Percentiles rank a stretch among this genome's conserved stretches.
Evolutionary conservation across 1,140 invertebrate genomes (phyloP).

Genomic region (Leptonema lineaticorne): DNA sequence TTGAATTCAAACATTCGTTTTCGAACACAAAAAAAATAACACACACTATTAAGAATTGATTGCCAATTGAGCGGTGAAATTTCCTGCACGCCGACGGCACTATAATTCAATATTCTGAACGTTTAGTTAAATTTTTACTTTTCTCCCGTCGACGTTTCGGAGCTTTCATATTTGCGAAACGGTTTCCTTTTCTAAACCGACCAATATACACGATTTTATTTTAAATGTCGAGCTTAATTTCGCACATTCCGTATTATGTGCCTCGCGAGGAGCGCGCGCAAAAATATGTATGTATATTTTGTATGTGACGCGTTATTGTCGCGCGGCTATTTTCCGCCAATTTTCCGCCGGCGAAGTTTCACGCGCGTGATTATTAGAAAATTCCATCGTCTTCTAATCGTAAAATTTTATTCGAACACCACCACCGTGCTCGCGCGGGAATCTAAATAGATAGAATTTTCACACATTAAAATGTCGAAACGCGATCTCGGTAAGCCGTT

Average conservation of each 20-base stretch:
- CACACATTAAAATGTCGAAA: no score
- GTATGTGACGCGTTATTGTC: not conserved
- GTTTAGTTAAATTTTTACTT: no score
- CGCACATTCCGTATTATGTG: not conserved
- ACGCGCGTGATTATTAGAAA: conserved; percentile 24
- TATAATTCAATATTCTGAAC: conserved; percentile 14
- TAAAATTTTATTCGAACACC: conserved; percentile 23
- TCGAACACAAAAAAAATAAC: not conserved
- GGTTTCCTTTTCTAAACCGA: not conserved
- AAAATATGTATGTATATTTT: not conserved
- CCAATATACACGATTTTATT: not conserved
- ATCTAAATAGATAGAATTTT: conserved; percentile 22
- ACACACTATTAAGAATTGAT: conserved; percentile 17
- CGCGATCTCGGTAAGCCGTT: no score
- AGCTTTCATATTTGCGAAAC: not conserved
- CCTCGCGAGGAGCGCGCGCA: not conserved
- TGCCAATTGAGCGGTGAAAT: conserved; percentile 17
- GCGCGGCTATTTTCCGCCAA: conserved; percentile 9
- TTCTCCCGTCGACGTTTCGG: not conserved
- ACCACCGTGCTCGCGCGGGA: not conserved
- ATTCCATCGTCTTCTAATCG: conserved; percentile 24
- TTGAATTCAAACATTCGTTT: no score
- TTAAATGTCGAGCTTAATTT: not conserved
- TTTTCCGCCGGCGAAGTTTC: conserved; percentile 4
- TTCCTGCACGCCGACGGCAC: conserved; percentile 5